These are phyloP conservation scores for Polymixis flavicincta DNA, from an alignment of 2,888 invertebrate genomes.

Conservation along the genomic window DNA sequence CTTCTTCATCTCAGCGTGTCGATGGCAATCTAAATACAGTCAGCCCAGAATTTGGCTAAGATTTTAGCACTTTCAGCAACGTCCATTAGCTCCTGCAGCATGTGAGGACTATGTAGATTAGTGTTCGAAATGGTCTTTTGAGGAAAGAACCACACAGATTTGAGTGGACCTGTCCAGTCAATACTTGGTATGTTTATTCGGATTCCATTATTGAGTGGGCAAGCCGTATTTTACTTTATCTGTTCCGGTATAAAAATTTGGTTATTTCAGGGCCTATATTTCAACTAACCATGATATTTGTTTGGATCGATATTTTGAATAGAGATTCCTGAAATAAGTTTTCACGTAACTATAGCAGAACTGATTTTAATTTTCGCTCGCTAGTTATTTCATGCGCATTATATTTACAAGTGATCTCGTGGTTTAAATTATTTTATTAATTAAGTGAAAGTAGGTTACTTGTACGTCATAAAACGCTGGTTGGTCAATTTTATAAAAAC, in stretches of 20 bases:
- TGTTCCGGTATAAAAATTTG: background rate
- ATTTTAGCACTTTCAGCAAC: too few relatives aligned
- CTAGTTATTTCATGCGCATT: constrained; percentile 35
- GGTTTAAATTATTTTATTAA: constrained; percentile 23
- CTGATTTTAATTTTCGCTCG: background rate
- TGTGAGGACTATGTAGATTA: too few relatives aligned
- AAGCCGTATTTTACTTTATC: background rate
- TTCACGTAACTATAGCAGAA: background rate
- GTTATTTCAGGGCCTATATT: background rate
- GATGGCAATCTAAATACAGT: too few relatives aligned
- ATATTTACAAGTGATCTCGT: constrained; percentile 30
- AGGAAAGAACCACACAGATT: too few relatives aligned
- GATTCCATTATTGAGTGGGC: too few relatives aligned
- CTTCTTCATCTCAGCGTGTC: too few relatives aligned
- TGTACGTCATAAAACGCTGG: background rate
- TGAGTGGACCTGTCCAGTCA: background rate
- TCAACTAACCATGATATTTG: too few relatives aligned
- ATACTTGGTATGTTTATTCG: background rate
- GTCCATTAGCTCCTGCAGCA: too few relatives aligned
- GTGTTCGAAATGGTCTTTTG: too few relatives aligned
- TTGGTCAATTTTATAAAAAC: too few relatives aligned
- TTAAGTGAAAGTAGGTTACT: constrained; percentile 40
- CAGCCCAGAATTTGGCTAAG: too few relatives aligned
- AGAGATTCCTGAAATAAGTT: background rate
- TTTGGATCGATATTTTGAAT: background rate